phyloP scores from a whole-genome alignment of 2,888 invertebrate genomes.

The Athalia cordata region DNA sequence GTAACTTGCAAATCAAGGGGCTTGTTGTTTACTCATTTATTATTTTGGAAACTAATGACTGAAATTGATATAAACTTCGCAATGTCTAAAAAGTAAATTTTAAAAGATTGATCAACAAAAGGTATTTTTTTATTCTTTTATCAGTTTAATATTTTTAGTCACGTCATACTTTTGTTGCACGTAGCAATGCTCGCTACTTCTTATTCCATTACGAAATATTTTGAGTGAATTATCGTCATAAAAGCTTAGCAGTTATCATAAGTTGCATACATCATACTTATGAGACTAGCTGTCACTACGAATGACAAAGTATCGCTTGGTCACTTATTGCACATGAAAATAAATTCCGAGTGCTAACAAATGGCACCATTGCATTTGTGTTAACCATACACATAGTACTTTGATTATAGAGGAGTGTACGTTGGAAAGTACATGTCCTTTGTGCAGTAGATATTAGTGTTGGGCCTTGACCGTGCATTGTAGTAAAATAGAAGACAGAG shows the following conservation, averaged over 20 bases:
- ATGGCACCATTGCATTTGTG: too few relatives aligned
- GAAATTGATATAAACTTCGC: background rate
- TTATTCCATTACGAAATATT: too few relatives aligned
- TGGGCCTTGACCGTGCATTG: slow-evolving; percentile 14
- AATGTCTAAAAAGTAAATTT: background rate
- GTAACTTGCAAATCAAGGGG: background rate
- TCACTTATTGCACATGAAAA: background rate
- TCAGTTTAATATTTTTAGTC: background rate
- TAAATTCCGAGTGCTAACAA: too few relatives aligned
- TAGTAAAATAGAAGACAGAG: slow-evolving; percentile 30
- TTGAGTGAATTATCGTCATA: too few relatives aligned
- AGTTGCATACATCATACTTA: too few relatives aligned
- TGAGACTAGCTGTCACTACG: background rate
- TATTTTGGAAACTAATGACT: background rate
- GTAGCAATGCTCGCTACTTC: background rate
- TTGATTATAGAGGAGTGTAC: background rate
- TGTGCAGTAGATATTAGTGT: background rate
- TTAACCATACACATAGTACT: too few relatives aligned
- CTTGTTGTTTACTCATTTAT: background rate
- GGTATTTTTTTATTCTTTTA: background rate
- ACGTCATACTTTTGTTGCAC: background rate
- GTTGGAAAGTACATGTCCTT: too few relatives aligned
- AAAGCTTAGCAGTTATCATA: too few relatives aligned
- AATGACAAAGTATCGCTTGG: background rate
- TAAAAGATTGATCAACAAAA: slow-evolving; percentile 26